phyloP scores from a whole-genome alignment of 2,888 invertebrate species.

The Leistus spinibarbis region DNA sequence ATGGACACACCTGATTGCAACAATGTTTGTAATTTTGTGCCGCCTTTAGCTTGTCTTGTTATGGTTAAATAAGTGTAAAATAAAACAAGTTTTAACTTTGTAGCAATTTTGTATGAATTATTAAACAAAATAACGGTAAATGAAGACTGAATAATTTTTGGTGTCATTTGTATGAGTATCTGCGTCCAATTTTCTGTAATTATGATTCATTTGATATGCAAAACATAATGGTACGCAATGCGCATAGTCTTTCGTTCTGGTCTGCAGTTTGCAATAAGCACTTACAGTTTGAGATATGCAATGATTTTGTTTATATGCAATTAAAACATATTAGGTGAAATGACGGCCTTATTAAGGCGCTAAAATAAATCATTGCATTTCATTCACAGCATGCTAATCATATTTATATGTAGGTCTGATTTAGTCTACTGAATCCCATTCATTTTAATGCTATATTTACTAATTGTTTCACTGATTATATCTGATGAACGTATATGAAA shows the following conservation, averaged over 20 bases:
- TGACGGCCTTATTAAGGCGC: slow-evolving; percentile 12
- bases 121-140: no score
- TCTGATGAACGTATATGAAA: neutral
- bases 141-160: no score
- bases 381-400: slow-evolving; percentile 15
- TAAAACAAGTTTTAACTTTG: no score
- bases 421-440: slow-evolving; percentile 26
- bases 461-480: slow-evolving; percentile 10
- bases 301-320: slow-evolving; percentile 29
- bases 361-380: slow-evolving; percentile 26
- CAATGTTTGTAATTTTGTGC: no score
- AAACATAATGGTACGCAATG: neutral
- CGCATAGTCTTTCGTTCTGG: no score
- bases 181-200: neutral
- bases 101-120: no score
- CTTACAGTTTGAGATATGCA: neutral
- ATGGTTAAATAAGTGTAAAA: no score
- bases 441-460: slow-evolving; percentile 29
- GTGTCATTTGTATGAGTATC: neutral
- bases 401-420: slow-evolving; percentile 18
- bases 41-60: no score
- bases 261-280: neutral
- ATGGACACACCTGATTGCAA: no score
- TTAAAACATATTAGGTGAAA: slow-evolving; percentile 23
- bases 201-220: neutral